Conservation (phyloP, 2,888 invertebrate genomes). For the Ennomos fuscantarius region DNA sequence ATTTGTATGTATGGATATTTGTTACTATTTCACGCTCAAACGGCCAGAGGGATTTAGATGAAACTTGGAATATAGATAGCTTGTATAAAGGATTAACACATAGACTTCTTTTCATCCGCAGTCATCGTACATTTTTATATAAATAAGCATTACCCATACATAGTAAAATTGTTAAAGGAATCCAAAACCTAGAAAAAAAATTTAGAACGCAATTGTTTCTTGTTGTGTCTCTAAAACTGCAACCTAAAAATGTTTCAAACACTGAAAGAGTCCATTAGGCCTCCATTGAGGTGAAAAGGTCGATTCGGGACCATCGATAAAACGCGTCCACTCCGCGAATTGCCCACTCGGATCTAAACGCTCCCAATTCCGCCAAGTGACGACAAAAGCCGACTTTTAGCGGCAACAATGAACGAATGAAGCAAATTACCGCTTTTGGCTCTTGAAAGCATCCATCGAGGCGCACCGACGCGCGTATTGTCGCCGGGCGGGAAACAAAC, state of each 20-base stretch:
- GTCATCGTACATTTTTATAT: too few species aligned
- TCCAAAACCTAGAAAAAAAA: too few species aligned
- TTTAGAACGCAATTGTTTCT: conserved; percentile 7
- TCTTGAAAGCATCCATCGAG: conserved; percentile 78
- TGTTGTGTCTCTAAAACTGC: conserved; percentile 24
- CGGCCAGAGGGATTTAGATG: too few species aligned
- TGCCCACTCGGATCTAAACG: conserved; percentile 82
- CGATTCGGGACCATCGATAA: conserved; percentile 46
- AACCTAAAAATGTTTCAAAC: conserved; percentile 40
- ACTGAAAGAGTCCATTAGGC: conserved; percentile 45
- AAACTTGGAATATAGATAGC: too few species aligned
- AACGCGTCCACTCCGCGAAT: conserved; percentile 76
- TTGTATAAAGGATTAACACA: too few species aligned
- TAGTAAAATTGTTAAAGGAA: too few species aligned
- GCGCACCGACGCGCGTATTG: conserved; percentile 75
- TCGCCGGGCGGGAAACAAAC: conserved; percentile 80
- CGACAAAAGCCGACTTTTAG: conserved; percentile 83
- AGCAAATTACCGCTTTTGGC: conserved; percentile 82
- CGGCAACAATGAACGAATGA: conserved; percentile 79
- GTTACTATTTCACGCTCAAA: too few species aligned
- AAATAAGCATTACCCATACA: too few species aligned
- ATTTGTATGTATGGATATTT: too few species aligned
- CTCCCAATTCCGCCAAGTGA: conserved; percentile 80
- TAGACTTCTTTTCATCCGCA: too few species aligned
- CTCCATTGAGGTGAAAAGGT: conserved; percentile 44